Percentiles rank a stretch among this genome's conserved stretches.
These are phyloP conservation scores for Ormyrus thymus DNA, from an alignment of 2,888 invertebrate species.

Conservation along the genomic window DNA sequence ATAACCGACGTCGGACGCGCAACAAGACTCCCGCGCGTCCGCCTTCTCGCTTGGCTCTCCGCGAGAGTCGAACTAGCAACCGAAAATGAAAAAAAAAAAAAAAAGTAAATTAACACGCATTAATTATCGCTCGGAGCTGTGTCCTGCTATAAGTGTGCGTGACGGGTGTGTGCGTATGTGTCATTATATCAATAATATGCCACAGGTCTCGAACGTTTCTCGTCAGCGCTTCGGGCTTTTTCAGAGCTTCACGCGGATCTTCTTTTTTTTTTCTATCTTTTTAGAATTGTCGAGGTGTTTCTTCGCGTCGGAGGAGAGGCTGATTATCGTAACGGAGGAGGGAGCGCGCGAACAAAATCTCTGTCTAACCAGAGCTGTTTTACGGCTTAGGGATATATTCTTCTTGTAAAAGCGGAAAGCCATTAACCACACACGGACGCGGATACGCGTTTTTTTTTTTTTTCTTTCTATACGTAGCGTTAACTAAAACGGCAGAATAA, in stretches of 20 bases:
- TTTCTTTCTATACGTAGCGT: not conserved
- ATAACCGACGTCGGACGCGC: too few species aligned
- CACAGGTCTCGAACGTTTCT: slow-evolving; percentile 49
- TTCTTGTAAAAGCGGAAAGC: not conserved
- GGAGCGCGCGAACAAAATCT: slow-evolving; percentile 2
- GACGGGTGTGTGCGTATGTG: slow-evolving; percentile 12
- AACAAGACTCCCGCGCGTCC: too few species aligned
- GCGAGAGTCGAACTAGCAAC: too few species aligned
- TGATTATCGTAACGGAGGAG: not conserved
- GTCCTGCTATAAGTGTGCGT: slow-evolving; percentile 33
- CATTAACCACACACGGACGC: slow-evolving; percentile 2
- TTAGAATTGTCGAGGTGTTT: slow-evolving; percentile 41
- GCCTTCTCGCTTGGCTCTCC: too few species aligned
- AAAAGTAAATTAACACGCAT: not conserved
- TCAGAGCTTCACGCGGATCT: slow-evolving; percentile 44
- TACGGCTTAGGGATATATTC: not conserved
- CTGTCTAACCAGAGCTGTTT: slow-evolving; percentile 24
- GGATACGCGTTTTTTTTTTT: slow-evolving; percentile 29
- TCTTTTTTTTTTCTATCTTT: slow-evolving; percentile 53
- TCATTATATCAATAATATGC: slow-evolving; percentile 28
- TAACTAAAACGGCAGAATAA: not conserved
- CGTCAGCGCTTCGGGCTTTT: slow-evolving; percentile 43
- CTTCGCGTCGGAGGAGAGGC: not conserved
- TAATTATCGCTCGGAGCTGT: slow-evolving; percentile 24
- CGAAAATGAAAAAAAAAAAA: too few species aligned